Base-by-base conservation (phyloP, 2,888 invertebrate species). In the Eumerus sabulonum region DNA sequence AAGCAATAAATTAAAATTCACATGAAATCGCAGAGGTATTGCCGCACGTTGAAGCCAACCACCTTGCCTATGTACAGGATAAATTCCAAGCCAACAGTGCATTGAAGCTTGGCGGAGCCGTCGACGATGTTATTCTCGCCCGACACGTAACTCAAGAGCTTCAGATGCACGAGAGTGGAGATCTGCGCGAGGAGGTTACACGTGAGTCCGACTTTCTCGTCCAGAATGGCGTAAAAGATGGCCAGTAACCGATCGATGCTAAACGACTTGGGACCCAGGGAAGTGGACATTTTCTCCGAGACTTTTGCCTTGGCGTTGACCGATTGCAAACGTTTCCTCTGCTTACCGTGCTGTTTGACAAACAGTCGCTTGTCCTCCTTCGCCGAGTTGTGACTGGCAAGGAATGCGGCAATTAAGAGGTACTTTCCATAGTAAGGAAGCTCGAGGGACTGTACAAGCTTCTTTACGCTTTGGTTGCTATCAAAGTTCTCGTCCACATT, bases 331-430 rank as follows among this genome's bases (percentile, higher is more conserved):
- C 91, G 90, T 83, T 94, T 95, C n/a, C 91, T 91, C 83, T 92
- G 93, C 85, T 94, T 95, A 0, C 92, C 93, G 83, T 93, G 93
- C 83, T 93, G 89, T 89, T 97, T 97, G 88, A 96, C 92, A 87
- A 97, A 98, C 48, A 98, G 90, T 51, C 95, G 90, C 85, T 94
- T 96, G 86, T 98, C 98, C 83, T 95, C 94, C 83, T 95, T 95
- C 0, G 94, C 92, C 1, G 97, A 95, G 88, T 98, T 98, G 87
- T 97, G 96, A 36, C 98, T 98, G 0, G 98, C 98, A 74, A 98
- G 90, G 86, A 96, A 98, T 0, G 97, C 95, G 7, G 98, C 96
- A 19, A 98, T 95, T 1, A 98, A 90, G 38, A 98, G 90, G 87
- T 92, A 97, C 88, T 98, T 98, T 0, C 96, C 95, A 88, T 96